Base-by-base conservation (phyloP, 2,113 vertebrate species). In the Nansenia antarctica region DNA sequence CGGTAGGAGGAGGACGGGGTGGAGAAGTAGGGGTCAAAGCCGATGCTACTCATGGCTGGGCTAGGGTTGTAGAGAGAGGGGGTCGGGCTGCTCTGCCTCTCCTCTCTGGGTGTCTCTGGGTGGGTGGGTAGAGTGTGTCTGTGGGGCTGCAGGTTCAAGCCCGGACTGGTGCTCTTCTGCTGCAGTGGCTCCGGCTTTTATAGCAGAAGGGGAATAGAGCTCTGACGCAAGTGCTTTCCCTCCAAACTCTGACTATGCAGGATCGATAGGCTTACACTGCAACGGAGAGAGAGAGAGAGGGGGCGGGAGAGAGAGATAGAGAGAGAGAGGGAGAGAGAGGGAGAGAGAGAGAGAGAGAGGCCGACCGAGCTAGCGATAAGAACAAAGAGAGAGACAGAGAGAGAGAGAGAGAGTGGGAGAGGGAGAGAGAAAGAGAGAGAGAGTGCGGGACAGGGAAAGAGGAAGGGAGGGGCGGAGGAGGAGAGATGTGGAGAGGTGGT, bases 1-100 rank as follows among this genome's bases (percentile, higher is more conserved):
- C 94, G 95, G 90, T 86, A 96, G 79, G 82, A 93, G 82, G 90
- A 94, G 65, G 81, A 93, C n/a, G n/a, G n/a, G n/a, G n/a, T n/a
- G 73, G 84, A 78, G 75, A 85, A 90, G 73, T 83, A 91, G 24
- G 87, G 90, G 80, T 91, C 91, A 79, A 86, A 90, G 73, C 90
- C 88, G 26, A 88, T 37, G 79, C 83, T 83, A 87, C 87, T 88
- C 89, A 90, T 91, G 83, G 81, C 62, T 85, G 69, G 62, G 53
- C 58, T 78, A 70, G 57, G n/a, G n/a, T n/a, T n/a, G n/a, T n/a
- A n/a, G n/a, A n/a, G n/a, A n/a, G n/a, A n/a, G n/a, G 75, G 75
- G 73, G 63, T 62, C 58, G 39, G 73, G 68, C 69, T 84, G 82
- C 82, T 86, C 74, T 74, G 74, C 79, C 74, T 82, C 79, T 84